Percentiles rank a stretch among this genome's conserved stretches.
Evolutionary conservation across 2,888 invertebrate species (phyloP).

Genomic region (Platypus cylindrus): DNA sequence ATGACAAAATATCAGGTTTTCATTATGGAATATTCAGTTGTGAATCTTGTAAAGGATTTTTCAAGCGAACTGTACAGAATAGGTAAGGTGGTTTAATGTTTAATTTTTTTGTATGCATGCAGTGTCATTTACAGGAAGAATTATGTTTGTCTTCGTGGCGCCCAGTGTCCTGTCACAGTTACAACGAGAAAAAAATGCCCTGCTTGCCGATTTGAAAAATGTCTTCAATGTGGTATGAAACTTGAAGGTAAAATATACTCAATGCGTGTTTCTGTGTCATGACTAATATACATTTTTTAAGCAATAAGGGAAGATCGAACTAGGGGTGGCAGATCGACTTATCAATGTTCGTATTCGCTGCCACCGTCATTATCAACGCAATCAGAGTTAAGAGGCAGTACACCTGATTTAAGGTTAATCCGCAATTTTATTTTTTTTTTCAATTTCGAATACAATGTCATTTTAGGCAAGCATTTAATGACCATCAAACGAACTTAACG

Average conservation of each 20-base stretch:
- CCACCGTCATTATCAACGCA: slow-evolving; percentile 49
- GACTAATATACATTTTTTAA: too few species aligned
- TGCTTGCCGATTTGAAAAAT: slow-evolving; percentile 92
- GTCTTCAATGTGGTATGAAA: slow-evolving; percentile 92
- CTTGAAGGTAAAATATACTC: slow-evolving; percentile 82
- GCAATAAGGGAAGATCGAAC: slow-evolving; percentile 93
- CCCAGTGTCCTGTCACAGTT: slow-evolving; percentile 83
- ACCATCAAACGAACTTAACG: slow-evolving; percentile 28
- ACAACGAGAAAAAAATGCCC: slow-evolving; percentile 94
- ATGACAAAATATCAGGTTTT: slow-evolving; percentile 91
- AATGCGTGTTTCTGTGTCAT: background rate
- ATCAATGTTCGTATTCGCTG: slow-evolving; percentile 85
- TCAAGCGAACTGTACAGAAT: slow-evolving; percentile 97
- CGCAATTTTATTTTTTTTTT: too few species aligned
- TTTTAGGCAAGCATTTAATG: slow-evolving; percentile 13
- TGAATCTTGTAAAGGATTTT: slow-evolving; percentile 96
- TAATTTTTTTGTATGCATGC: slow-evolving; percentile 2
- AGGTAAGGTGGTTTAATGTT: slow-evolving; percentile 33
- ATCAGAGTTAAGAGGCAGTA: slow-evolving; percentile 35
- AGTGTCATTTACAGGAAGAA: slow-evolving; percentile 47
- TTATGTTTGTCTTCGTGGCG: slow-evolving; percentile 84
- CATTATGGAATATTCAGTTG: slow-evolving; percentile 98
- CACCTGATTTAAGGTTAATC: slow-evolving; percentile 29
- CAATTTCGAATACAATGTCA: background rate
- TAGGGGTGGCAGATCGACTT: slow-evolving; percentile 88